Evolutionary conservation across 2,888 invertebrate species (phyloP), one percentile per base, ranked within the genome.

Genomic region (Sturmia bella): DNA sequence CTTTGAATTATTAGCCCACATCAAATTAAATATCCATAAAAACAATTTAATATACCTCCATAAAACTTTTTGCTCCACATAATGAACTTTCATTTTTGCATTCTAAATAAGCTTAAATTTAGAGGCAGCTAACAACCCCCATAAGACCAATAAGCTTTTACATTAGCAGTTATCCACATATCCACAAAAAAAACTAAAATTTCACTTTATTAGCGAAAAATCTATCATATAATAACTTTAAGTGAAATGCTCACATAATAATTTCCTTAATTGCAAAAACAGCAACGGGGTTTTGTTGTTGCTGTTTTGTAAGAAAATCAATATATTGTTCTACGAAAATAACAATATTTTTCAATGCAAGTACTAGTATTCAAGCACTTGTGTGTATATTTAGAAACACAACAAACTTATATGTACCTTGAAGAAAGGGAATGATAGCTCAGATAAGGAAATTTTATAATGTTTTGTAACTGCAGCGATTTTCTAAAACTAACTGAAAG

Each of bases 211-310:
- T 24, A 27, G 9, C 41, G 50, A 39, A 50, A 56, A 15, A 32
- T 15, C 21, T 3, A 56, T 45, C 15, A 32, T 37, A 21, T 57
- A 59, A n/a, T 52, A 52, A 41, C 27, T 39, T 50, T 13, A 59
- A 15, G 5, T 37, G 13, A 27, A 50, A 24, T 56, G 7, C 48
- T 48, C 13, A 32, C 21, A 70, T 48, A 37, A 37, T 27, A 61
- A 50, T 52, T 52, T 50, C n/a, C 41, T 43, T 27, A 41, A 61
- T 52, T 43, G 43, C n/a, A 0, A 11, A 43, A 61, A 61, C 27
- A 12, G 19, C 43, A n/a, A 19, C n/a, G n/a, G n/a, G n/a, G n/a
- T n/a, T n/a, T n/a, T n/a, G n/a, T 56, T 27, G 19, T 1, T 56
- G 12, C 13, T 11, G 5, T 5, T 43, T 4, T 4, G 19, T n/a